These are phyloP conservation scores for Cassiopea andromeda DNA, from an alignment of 30 jellyfish, hydroid and myxozoan species.

Conservation along the genomic window DNA sequence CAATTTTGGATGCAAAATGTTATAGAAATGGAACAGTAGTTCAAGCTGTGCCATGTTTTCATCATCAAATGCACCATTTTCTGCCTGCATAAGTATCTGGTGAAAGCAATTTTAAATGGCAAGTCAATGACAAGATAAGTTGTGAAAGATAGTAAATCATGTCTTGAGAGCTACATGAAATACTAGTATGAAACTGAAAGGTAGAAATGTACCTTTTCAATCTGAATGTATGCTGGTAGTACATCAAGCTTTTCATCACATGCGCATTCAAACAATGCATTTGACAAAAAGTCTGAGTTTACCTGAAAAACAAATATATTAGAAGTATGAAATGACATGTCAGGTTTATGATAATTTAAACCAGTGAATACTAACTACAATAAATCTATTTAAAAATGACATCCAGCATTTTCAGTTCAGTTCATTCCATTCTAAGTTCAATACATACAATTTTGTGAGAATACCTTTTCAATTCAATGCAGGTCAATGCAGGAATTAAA, in stretches of 20 bases:
- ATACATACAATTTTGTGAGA: too few relatives aligned
- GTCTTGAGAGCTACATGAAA: not conserved
- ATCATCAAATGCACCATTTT: conserved; percentile 9
- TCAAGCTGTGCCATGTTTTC: conserved; percentile 33
- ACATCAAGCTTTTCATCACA: conserved; percentile 79
- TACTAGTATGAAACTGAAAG: not conserved
- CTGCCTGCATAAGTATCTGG: conserved; percentile 23
- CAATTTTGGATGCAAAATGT: conserved; percentile 44
- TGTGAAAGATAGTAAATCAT: not conserved
- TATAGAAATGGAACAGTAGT: conserved; percentile 40
- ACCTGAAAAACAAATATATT: conserved; percentile 40
- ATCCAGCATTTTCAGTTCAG: too few relatives aligned
- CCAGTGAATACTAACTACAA: too few relatives aligned
- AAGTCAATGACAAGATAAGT: not conserved
- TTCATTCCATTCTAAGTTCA: too few relatives aligned
- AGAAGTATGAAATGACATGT: too few relatives aligned
- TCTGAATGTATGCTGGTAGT: conserved; percentile 51
- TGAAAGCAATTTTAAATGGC: not conserved
- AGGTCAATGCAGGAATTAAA: too few relatives aligned
- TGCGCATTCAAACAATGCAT: conserved; percentile 76
- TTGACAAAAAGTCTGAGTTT: conserved; percentile 51
- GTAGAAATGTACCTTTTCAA: conserved; percentile 66
- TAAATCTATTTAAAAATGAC: too few relatives aligned
- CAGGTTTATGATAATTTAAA: not conserved
- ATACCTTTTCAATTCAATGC: too few relatives aligned